Percentiles rank a stretch among this genome's conserved stretches.
Conservation (phyloP, 2,113 vertebrate genomes). For the Ammospiza nelsoni region DNA sequence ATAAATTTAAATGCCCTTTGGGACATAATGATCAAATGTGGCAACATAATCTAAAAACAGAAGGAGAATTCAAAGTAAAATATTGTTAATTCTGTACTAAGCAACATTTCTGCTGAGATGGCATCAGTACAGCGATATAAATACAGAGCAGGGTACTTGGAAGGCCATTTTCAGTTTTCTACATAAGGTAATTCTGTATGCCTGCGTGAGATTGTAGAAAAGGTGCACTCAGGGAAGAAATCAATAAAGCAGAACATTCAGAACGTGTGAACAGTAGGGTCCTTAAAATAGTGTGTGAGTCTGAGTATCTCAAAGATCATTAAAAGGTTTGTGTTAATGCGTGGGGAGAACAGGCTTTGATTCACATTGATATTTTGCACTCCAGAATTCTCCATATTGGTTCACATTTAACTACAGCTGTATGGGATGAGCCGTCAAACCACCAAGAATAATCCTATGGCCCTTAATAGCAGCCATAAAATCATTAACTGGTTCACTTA, state of each 20-base stretch:
- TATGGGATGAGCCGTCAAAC: neutral
- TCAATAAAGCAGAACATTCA: neutral
- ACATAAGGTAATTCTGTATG: fast-evolving
- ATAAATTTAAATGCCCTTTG: neutral
- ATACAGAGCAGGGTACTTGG: neutral
- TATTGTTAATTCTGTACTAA: neutral
- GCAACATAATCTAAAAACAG: neutral
- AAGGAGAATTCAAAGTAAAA: neutral
- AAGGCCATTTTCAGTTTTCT: neutral
- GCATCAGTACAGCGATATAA: neutral
- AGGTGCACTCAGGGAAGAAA: neutral
- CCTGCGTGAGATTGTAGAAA: neutral
- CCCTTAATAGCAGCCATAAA: neutral
- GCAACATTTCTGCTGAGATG: neutral
- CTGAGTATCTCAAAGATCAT: neutral
- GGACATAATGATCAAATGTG: neutral
- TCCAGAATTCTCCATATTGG: neutral
- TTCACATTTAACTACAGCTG: neutral
- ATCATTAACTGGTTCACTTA: neutral
- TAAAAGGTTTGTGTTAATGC: neutral
- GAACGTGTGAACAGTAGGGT: neutral
- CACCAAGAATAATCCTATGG: neutral
- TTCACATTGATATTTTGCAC: neutral
- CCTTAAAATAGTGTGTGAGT: neutral
- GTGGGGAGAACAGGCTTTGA: neutral